phyloP scores from a whole-genome alignment of 2,797 vertebrate genomes.

The Microctenopoma steveboyesi region DNA sequence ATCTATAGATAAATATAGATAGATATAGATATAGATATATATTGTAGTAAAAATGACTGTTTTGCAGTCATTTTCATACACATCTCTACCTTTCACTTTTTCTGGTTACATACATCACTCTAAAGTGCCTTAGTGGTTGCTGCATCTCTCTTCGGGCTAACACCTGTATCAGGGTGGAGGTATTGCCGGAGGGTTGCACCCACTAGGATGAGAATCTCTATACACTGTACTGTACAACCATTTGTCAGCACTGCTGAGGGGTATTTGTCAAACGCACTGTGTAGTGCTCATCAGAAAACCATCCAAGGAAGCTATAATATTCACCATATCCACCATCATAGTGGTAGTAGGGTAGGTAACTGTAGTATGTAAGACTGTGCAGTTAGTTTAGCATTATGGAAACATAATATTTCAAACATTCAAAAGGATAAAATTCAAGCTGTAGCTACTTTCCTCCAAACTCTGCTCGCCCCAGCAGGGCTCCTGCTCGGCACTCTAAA shows the following conservation, averaged over 20 bases:
- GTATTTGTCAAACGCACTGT: constrained; percentile 49
- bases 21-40: no score
- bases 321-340: neutral
- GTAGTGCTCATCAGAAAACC: constrained; percentile 33
- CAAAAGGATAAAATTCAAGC: constrained; percentile 53
- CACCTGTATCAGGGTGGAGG: constrained; percentile 47
- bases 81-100: constrained; percentile 50
- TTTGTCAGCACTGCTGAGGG: constrained; percentile 57
- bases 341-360: neutral
- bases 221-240: constrained; percentile 31
- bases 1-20: no score
- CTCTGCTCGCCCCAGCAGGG: constrained; percentile 51
- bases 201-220: constrained; percentile 47
- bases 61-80: constrained; percentile 23
- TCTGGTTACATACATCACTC: constrained; percentile 68
- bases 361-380: neutral
- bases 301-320: constrained; percentile 31
- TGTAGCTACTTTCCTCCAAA: constrained; percentile 45
- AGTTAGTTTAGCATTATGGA: constrained; percentile 7
- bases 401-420: constrained; percentile 24
- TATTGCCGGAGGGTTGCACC: constrained; percentile 52
- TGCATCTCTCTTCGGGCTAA: constrained; percentile 41
- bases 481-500: constrained; percentile 65
- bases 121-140: constrained; percentile 36
- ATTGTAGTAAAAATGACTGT: no score